These are phyloP conservation scores for Monomorium pharaonis DNA, from an alignment of 1,140 invertebrate genomes.

Conservation along the genomic window DNA sequence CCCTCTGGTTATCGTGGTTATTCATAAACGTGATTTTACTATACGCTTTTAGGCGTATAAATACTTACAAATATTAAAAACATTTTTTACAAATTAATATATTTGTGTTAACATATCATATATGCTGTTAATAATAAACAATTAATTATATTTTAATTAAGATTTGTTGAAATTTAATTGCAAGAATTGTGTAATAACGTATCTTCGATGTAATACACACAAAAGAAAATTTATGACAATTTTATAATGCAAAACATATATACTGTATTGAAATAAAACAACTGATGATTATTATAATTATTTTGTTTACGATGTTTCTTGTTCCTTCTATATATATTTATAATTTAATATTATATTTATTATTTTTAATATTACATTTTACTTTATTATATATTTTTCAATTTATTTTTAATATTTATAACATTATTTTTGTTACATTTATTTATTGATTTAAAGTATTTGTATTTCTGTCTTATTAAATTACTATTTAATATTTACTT, in stretches of 20 bases:
- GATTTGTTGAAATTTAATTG: neutral
- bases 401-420: neutral
- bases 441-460: neutral
- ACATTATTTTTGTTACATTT: neutral
- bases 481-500: neutral
- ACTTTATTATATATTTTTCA: neutral
- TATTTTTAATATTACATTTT: neutral
- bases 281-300: constrained; percentile 4
- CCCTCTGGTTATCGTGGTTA: constrained; percentile 75
- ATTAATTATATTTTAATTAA: constrained; percentile 13
- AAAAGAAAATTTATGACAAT: neutral
- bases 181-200: neutral
- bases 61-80: neutral
- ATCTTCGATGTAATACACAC: neutral
- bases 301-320: neutral
- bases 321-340: neutral
- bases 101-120: neutral
- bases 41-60: neutral
- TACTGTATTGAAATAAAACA: neutral
- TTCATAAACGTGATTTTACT: constrained; percentile 55
- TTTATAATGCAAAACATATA: neutral
- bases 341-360: neutral
- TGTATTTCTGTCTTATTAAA: neutral
- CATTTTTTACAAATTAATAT: constrained; percentile 22
- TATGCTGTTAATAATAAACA: neutral